Percentiles rank a stretch among this genome's conserved stretches.
phyloP scores from a whole-genome alignment of 2,113 vertebrate genomes.

The Entomyzon cyanotis region DNA sequence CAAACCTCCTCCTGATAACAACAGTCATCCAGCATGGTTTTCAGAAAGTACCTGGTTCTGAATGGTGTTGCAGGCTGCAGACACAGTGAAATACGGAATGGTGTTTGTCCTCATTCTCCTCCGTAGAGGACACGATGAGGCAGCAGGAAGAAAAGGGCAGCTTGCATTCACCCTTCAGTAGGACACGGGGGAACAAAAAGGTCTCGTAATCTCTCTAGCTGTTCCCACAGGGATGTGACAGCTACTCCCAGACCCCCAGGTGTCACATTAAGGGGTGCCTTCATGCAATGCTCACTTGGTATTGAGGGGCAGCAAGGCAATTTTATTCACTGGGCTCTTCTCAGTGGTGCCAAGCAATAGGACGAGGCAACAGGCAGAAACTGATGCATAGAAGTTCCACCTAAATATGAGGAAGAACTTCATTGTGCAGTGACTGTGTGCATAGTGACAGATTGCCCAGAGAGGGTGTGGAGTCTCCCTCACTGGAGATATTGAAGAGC shows the following conservation, averaged over 20 bases:
- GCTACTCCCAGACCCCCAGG: accelerated
- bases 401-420: background rate
- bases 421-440: too few species aligned
- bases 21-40: background rate
- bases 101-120: background rate
- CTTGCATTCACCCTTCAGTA: accelerated
- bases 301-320: accelerated
- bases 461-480: background rate
- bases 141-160: background rate
- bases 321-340: background rate
- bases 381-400: background rate
- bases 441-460: background rate
- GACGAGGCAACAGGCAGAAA: background rate
- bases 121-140: background rate
- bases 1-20: background rate
- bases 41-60: background rate
- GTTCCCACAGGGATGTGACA: too few species aligned
- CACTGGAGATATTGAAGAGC: background rate
- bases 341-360: background rate
- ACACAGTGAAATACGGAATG: background rate
- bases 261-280: accelerated
- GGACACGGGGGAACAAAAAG: background rate
- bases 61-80: background rate
- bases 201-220: accelerated
- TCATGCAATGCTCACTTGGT: accelerated